These are phyloP conservation scores for Oxystoma pomonae DNA, from an alignment of 2,888 invertebrate species.

Conservation along the genomic window DNA sequence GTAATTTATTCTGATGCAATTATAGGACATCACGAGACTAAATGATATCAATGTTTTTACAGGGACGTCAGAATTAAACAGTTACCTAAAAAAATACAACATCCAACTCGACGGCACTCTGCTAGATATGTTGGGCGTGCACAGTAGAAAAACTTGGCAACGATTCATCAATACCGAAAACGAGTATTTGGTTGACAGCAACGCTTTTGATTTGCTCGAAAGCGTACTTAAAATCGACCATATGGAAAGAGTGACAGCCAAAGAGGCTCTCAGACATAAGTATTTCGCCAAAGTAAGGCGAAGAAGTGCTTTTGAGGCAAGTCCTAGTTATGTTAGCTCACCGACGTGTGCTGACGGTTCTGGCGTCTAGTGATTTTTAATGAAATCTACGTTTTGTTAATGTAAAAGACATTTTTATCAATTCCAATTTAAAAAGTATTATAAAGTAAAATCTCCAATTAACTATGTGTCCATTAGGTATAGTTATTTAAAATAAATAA, in stretches of 20 bases:
- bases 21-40: no score
- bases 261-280: constrained; percentile 43
- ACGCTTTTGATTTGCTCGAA: constrained; percentile 42
- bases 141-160: constrained; percentile 44
- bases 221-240: constrained; percentile 43
- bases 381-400: no score
- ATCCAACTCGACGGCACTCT: constrained; percentile 38
- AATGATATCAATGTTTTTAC: no score
- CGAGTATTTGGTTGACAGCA: constrained; percentile 44
- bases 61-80: constrained; percentile 40
- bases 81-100: constrained; percentile 43
- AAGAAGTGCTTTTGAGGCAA: constrained; percentile 9
- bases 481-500: no score
- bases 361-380: no score
- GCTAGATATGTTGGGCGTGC: constrained; percentile 34
- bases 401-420: no score
- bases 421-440: no score
- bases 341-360: background rate
- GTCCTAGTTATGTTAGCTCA: background rate
- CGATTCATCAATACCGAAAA: constrained; percentile 44
- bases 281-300: constrained; percentile 39
- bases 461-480: no score
- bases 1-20: no score
- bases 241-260: constrained; percentile 42
- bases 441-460: no score